Percentiles rank a stretch among this genome's conserved stretches.
phyloP scores from a whole-genome alignment of 2,113 vertebrate genomes.

The Hiodon tergisus region DNA sequence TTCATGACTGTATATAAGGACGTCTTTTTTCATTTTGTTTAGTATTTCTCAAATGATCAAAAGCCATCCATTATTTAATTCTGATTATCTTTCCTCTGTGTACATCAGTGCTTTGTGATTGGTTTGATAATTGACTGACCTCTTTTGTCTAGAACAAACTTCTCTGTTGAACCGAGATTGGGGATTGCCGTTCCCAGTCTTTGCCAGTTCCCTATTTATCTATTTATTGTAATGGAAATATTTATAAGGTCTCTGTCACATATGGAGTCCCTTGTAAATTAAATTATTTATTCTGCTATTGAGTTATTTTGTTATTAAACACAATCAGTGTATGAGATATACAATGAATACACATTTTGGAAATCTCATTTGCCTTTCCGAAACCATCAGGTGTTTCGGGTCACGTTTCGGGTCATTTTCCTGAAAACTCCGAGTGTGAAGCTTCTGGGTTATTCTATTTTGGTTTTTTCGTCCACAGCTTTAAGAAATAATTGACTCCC shows the following conservation, averaged over 20 bases:
- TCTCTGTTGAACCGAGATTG: constrained; percentile 44
- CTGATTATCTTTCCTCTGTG: constrained; percentile 1
- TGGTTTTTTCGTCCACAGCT: constrained; percentile 26
- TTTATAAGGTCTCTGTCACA: constrained; percentile 58
- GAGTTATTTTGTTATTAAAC: constrained; percentile 51
- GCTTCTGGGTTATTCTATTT: constrained; percentile 40
- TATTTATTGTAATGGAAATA: constrained; percentile 71
- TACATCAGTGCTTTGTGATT: constrained; percentile 41
- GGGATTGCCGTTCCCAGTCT: neutral
- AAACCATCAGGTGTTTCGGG: constrained; percentile 52
- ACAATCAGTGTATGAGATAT: constrained; percentile 60
- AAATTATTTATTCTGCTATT: constrained; percentile 57
- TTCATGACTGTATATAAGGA: constrained; percentile 58
- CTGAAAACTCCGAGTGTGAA: constrained; percentile 25
- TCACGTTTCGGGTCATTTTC: constrained; percentile 34
- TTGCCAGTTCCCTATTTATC: constrained; percentile 53
- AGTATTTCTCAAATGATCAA: constrained; percentile 48
- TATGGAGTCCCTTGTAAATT: constrained; percentile 53
- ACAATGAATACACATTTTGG: constrained; percentile 45
- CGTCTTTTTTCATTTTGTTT: constrained; percentile 60
- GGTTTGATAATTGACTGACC: constrained; percentile 43
- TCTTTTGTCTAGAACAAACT: constrained; percentile 40
- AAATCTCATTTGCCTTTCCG: constrained; percentile 62
- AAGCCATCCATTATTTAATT: constrained; percentile 31
- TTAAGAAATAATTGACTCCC: constrained; percentile 50